Conservation (phyloP, 2,113 vertebrate genomes). For the Strix aluco region DNA sequence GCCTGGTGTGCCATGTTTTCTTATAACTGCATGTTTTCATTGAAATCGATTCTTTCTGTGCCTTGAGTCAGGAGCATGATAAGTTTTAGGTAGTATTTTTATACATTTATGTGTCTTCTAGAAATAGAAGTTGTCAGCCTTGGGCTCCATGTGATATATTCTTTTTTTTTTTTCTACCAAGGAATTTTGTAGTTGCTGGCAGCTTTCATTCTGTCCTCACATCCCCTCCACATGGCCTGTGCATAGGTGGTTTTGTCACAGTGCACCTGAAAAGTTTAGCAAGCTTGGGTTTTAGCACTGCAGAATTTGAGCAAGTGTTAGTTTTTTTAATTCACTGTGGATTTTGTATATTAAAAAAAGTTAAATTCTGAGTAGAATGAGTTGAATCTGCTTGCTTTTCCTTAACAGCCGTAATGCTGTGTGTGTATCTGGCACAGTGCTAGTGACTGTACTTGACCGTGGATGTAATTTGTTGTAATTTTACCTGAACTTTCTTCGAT, state of each 20-base stretch:
- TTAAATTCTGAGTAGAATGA: no score
- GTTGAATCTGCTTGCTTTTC: neutral
- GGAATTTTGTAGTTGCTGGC: neutral
- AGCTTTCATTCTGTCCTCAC: neutral
- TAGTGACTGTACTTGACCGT: rapidly evolving
- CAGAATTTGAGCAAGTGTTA: neutral
- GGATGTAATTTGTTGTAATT: neutral
- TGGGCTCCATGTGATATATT: neutral
- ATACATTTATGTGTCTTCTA: neutral
- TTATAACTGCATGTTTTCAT: neutral
- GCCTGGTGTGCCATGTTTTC: neutral
- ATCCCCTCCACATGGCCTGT: rapidly evolving
- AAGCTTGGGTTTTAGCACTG: neutral
- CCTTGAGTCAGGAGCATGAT: neutral
- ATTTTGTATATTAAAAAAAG: neutral
- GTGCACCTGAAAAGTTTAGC: neutral
- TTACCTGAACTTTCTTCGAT: no score
- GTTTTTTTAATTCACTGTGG: no score
- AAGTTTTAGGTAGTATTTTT: neutral
- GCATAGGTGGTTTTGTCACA: neutral
- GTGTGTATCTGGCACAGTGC: neutral
- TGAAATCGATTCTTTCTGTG: neutral
- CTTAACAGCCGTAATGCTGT: no score
- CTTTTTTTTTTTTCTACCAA: no score
- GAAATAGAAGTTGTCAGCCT: neutral